A percentile compares a stretch with the other conserved stretches of the same genome.
phyloP scores from a whole-genome alignment of 1,140 invertebrate genomes.

The Teleogryllus occipitalis region DNA sequence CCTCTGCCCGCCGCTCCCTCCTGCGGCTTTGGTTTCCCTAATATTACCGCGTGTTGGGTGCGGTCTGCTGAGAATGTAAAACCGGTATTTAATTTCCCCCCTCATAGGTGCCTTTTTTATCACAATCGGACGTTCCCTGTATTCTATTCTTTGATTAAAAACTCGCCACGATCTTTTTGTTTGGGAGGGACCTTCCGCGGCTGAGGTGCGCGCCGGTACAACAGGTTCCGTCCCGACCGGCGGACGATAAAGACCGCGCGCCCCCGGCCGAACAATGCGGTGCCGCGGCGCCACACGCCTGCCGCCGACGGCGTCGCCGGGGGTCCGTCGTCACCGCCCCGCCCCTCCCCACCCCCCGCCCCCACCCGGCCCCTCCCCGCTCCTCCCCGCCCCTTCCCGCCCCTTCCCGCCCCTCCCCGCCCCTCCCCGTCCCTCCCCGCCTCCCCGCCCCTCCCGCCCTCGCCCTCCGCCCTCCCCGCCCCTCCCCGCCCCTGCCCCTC shows the following conservation, averaged over 20 bases:
- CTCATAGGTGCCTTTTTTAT: neutral
- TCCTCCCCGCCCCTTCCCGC: too few relatives aligned
- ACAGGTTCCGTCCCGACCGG: neutral
- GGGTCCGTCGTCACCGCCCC: neutral
- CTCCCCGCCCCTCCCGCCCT: too few relatives aligned
- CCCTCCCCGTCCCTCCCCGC: too few relatives aligned
- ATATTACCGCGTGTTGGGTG: neutral
- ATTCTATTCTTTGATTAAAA: neutral
- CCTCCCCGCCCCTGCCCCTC: too few relatives aligned
- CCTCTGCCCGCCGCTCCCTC: neutral
- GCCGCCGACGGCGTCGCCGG: neutral
- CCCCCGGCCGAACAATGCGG: neutral
- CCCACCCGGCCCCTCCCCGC: too few relatives aligned
- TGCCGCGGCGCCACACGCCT: neutral
- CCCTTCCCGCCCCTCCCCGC: too few relatives aligned
- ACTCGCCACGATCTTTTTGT: neutral
- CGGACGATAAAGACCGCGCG: neutral
- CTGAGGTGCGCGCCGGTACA: neutral
- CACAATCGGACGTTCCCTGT: neutral
- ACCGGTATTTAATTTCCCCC: neutral
- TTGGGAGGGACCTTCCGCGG: neutral
- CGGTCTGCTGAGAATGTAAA: neutral
- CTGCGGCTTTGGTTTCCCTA: neutral
- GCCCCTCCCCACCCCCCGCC: too few relatives aligned
- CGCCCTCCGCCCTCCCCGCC: too few relatives aligned